phyloP scores from a whole-genome alignment of 2,113 vertebrate genomes.

The Chaenogobius annularis region DNA sequence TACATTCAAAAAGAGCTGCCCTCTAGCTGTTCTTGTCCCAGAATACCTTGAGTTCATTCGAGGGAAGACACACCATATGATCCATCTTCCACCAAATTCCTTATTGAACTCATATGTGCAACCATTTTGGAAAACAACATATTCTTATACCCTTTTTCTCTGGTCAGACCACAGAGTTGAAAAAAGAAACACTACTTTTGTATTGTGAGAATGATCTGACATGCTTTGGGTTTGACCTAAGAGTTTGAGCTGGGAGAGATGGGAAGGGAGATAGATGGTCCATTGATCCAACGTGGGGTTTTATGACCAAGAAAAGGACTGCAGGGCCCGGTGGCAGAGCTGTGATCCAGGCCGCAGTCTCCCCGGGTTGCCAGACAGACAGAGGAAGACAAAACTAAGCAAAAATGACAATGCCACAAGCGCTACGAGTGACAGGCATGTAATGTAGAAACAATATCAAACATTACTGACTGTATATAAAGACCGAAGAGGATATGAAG shows the following conservation, averaged over 20 bases:
- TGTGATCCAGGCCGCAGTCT: slow-evolving; percentile 57
- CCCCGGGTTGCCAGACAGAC: slow-evolving; percentile 34
- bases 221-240: slow-evolving; percentile 57
- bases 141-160: slow-evolving; percentile 50
- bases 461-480: slow-evolving; percentile 31
- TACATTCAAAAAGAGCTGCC: slow-evolving; percentile 25
- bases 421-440: slow-evolving; percentile 29
- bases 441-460: slow-evolving; percentile 9
- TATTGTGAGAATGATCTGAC: slow-evolving; percentile 59
- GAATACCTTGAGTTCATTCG: slow-evolving; percentile 61
- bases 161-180: slow-evolving; percentile 46
- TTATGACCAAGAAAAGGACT: slow-evolving; percentile 48
- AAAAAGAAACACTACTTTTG: slow-evolving; percentile 25
- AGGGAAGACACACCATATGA: slow-evolving; percentile 61
- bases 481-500: slow-evolving; percentile 29
- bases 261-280: slow-evolving; percentile 38
- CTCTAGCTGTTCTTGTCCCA: slow-evolving; percentile 41
- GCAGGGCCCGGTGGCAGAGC: slow-evolving; percentile 32
- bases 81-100: slow-evolving; percentile 48
- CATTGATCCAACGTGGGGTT: slow-evolving; percentile 55
- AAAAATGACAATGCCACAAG: slow-evolving; percentile 32
- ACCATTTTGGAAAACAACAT: slow-evolving; percentile 51
- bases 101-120: slow-evolving; percentile 68
- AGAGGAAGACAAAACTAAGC: slow-evolving; percentile 38
- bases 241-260: slow-evolving; percentile 30